These are phyloP conservation scores for Scotopteryx bipunctaria DNA, from an alignment of 2,888 invertebrate genomes.

Conservation along the genomic window DNA sequence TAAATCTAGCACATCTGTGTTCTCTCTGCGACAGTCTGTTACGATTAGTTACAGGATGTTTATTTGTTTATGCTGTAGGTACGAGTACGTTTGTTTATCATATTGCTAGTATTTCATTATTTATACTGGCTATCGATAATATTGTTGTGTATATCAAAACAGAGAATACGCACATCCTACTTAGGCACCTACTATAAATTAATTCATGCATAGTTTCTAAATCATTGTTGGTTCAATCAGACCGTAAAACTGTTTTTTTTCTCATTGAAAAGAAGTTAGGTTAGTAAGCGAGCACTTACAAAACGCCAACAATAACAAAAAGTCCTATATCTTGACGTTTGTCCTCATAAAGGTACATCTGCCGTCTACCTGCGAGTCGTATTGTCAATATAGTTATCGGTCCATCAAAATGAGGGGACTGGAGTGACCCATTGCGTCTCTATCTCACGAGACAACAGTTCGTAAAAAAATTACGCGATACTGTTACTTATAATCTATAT, in stretches of 20 bases:
- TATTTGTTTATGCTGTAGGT: slow-evolving; percentile 44
- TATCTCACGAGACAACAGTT: no score
- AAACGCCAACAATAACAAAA: background rate
- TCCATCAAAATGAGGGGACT: background rate
- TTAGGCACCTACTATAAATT: no score
- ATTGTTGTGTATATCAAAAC: background rate
- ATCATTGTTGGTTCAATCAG: no score
- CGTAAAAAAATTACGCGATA: no score
- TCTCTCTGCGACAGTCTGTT: slow-evolving; percentile 46
- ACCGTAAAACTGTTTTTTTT: no score
- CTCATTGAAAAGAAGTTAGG: no score
- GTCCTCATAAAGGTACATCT: no score
- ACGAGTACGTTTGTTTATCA: slow-evolving; percentile 1
- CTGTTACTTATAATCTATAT: no score
- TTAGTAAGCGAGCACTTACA: no score
- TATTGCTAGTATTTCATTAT: background rate
- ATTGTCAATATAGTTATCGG: background rate
- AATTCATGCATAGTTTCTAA: no score
- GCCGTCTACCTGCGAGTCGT: background rate
- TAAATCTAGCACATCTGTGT: slow-evolving; percentile 65
- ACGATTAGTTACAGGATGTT: slow-evolving; percentile 71
- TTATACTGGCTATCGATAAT: background rate
- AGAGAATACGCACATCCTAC: no score
- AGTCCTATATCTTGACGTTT: no score
- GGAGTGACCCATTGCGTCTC: background rate